Conservation (phyloP, 2,113 vertebrate species). For the Nothoprocta pentlandii region DNA sequence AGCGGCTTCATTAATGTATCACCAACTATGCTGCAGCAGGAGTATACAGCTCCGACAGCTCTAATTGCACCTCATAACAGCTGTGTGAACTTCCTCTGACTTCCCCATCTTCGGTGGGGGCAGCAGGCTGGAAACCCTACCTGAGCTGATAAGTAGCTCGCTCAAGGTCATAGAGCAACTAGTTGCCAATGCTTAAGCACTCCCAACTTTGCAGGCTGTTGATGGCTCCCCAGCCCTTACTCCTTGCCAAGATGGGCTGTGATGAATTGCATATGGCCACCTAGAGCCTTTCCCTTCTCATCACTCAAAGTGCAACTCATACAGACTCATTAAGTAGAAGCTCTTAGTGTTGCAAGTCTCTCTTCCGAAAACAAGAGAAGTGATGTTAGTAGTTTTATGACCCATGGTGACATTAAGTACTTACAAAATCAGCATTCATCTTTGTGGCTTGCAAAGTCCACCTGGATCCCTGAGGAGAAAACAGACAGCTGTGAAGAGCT, state of each 20-base stretch:
- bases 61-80: background rate
- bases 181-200: background rate
- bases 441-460: slow-evolving; percentile 96
- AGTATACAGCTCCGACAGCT: background rate
- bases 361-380: slow-evolving; percentile 38
- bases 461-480: slow-evolving; percentile 89
- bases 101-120: background rate
- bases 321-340: slow-evolving; percentile 20
- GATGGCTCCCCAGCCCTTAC: background rate
- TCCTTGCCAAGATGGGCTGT: background rate
- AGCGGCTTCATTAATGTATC: background rate
- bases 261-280: background rate
- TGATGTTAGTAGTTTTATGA: slow-evolving; percentile 53
- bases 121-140: background rate
- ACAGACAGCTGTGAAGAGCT: background rate
- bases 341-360: slow-evolving; percentile 25
- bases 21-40: background rate
- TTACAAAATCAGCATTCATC: slow-evolving; percentile 96
- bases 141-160: background rate
- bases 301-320: slow-evolving; percentile 29
- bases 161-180: background rate
- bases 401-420: slow-evolving; percentile 62
- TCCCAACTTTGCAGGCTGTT: background rate
- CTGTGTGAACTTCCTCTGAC: background rate
- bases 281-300: background rate